A percentile compares a stretch with the other conserved stretches of the same genome.
Conservation (phyloP, 1,140 invertebrate genomes). For the Cydia fagiglandana region DNA sequence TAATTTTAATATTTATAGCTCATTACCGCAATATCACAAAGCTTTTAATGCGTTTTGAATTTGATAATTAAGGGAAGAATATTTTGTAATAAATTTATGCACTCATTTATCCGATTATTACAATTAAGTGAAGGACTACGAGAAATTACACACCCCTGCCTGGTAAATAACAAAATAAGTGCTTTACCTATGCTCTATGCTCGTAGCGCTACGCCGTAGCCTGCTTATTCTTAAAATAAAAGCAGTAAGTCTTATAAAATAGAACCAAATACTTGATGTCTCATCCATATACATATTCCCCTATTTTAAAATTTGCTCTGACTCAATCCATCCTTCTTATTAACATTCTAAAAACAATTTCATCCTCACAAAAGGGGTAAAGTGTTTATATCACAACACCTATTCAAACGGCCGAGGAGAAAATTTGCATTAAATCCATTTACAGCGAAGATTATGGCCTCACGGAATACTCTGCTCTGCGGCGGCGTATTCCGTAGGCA, state of each 20-base stretch:
- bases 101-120: too few species aligned
- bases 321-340: slow-evolving; percentile 20
- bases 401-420: slow-evolving; percentile 46
- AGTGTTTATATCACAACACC: slow-evolving; percentile 50
- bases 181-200: too few species aligned
- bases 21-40: slow-evolving; percentile 14
- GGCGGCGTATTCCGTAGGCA: slow-evolving; percentile 51
- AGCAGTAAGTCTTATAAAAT: neutral
- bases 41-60: slow-evolving; percentile 16
- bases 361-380: slow-evolving; percentile 46
- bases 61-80: too few species aligned
- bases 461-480: slow-evolving; percentile 45
- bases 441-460: slow-evolving; percentile 58
- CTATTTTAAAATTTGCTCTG: neutral
- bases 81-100: too few species aligned
- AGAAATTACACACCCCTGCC: too few species aligned
- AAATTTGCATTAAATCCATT: slow-evolving; percentile 70
- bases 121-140: too few species aligned
- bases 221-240: too few species aligned
- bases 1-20: slow-evolving; percentile 33
- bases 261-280: neutral
- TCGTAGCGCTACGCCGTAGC: too few species aligned
- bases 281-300: neutral
- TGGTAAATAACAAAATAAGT: too few species aligned
- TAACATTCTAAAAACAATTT: slow-evolving; percentile 47